A percentile compares a stretch with the other conserved stretches of the same genome.
Conservation (phyloP, 2,888 invertebrate genomes). For the Polydrusus tereticollis region DNA sequence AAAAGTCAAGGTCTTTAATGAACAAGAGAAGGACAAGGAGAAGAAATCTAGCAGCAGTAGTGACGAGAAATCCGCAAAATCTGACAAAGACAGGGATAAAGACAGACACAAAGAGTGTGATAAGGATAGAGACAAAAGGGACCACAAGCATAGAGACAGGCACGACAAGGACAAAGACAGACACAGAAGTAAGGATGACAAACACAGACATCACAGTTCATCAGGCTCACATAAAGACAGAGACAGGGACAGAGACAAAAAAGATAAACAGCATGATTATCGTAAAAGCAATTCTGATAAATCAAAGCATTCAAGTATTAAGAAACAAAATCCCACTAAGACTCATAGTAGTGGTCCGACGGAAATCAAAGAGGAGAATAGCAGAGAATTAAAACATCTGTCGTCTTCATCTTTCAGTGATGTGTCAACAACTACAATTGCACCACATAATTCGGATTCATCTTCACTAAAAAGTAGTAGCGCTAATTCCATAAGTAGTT, state of each 20-base stretch:
- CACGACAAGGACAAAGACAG: conserved; percentile 54
- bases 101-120: conserved; percentile 54
- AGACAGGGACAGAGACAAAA: conserved; percentile 40
- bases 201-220: conserved; percentile 51
- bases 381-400: conserved; percentile 15
- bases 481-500: conserved; percentile 20
- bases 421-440: conserved; percentile 27
- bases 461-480: conserved; percentile 41
- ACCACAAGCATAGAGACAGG: conserved; percentile 52
- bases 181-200: conserved; percentile 51
- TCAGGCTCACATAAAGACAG: conserved; percentile 50
- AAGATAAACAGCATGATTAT: conserved; percentile 19
- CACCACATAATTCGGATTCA: conserved; percentile 28
- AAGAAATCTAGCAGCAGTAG: conserved; percentile 56
- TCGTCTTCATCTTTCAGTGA: conserved; percentile 30
- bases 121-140: conserved; percentile 54
- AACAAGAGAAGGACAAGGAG: conserved; percentile 53
- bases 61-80: conserved; percentile 51
- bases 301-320: conserved; percentile 33
- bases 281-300: conserved; percentile 32
- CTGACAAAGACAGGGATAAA: conserved; percentile 47
- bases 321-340: conserved; percentile 28
- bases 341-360: neutral
- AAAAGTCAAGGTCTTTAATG: conserved; percentile 52
- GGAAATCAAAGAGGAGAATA: conserved; percentile 27